Percentiles rank a stretch among this genome's conserved stretches.
phyloP scores from a whole-genome alignment of 2,113 vertebrate genomes.

The Mirounga angustirostris region DNA sequence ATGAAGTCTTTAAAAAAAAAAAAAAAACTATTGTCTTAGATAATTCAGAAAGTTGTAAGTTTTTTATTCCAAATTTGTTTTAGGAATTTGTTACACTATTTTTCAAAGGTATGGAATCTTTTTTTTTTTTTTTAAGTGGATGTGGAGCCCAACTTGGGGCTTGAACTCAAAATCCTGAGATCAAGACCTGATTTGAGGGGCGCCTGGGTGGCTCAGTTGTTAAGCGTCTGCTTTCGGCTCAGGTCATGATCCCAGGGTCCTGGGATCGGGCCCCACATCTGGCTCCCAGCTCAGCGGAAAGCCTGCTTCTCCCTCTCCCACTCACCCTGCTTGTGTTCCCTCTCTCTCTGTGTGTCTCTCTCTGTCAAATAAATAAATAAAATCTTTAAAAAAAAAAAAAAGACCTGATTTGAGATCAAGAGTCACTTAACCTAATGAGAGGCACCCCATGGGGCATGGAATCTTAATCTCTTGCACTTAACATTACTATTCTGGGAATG shows the following conservation, averaged over 20 bases:
- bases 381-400: neutral
- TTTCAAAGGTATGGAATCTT: neutral
- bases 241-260: too few relatives aligned
- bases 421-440: neutral
- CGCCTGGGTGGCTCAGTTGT: too few relatives aligned
- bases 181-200: neutral
- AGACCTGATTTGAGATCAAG: neutral
- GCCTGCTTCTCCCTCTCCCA: too few relatives aligned
- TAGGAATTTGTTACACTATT: neutral
- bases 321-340: too few relatives aligned
- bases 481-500: neutral
- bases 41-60: neutral
- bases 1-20: neutral
- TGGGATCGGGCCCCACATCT: too few relatives aligned
- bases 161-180: neutral
- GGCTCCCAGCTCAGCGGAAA: too few relatives aligned
- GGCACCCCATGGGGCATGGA: neutral
- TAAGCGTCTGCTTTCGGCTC: too few relatives aligned
- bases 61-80: neutral
- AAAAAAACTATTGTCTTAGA: neutral
- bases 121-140: neutral
- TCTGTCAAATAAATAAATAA: too few relatives aligned
- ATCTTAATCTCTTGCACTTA: neutral
- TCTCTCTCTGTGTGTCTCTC: too few relatives aligned
- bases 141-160: neutral